These are phyloP conservation scores for Sebastes nivosus DNA, from an alignment of 2,797 vertebrate genomes.

Conservation along the genomic window DNA sequence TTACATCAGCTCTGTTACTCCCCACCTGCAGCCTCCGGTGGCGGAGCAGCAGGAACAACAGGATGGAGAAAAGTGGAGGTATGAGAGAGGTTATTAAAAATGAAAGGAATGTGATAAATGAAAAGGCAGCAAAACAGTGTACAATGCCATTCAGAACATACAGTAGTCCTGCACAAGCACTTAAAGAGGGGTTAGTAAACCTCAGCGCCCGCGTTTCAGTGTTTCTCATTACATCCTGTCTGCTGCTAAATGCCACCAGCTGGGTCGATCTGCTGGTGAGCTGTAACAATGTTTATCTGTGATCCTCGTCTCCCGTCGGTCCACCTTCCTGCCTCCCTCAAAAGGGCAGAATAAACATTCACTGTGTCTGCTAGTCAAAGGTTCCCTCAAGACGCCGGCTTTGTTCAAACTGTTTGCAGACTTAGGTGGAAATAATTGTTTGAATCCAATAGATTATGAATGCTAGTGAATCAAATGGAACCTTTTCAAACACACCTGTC, in stretches of 20 bases:
- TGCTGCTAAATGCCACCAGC: background rate
- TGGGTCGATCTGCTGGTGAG: background rate
- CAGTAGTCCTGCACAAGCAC: constrained; percentile 26
- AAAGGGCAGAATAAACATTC: constrained; percentile 46
- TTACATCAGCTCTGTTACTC: constrained; percentile 11
- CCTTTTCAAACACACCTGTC: background rate
- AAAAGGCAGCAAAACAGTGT: constrained; percentile 1
- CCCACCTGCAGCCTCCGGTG: constrained; percentile 14
- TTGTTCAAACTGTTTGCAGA: background rate
- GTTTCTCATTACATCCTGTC: constrained; percentile 7
- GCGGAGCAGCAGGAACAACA: background rate
- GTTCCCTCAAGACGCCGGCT: background rate
- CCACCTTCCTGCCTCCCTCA: background rate
- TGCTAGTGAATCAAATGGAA: background rate
- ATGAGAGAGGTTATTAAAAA: background rate
- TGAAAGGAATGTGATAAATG: constrained; percentile 22
- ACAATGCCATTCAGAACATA: background rate
- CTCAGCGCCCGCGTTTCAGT: background rate
- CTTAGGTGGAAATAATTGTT: background rate
- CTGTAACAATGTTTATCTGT: background rate
- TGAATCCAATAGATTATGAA: background rate
- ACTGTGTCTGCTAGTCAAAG: constrained; percentile 10
- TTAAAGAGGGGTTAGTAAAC: background rate
- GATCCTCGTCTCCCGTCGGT: background rate
- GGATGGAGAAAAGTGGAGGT: background rate